These are phyloP conservation scores for Champsocephalus esox DNA, from an alignment of 2,797 vertebrate species.

Conservation along the genomic window DNA sequence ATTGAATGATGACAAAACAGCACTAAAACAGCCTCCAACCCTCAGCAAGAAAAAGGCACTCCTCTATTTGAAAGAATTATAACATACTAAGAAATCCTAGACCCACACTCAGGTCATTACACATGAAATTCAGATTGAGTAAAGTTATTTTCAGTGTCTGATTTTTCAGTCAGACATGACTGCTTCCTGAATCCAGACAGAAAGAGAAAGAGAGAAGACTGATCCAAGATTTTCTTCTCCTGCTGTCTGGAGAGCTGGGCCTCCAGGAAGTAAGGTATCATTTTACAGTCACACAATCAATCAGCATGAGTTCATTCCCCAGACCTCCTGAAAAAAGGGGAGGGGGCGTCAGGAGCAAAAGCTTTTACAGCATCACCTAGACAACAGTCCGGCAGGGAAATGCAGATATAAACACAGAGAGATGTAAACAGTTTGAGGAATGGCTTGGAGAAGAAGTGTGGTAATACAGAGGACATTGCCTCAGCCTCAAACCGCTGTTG, in stretches of 20 bases:
- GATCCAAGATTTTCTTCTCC: slow-evolving; percentile 72
- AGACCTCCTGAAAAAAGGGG: slow-evolving; percentile 63
- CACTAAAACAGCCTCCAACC: neutral
- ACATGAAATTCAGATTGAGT: slow-evolving; percentile 5
- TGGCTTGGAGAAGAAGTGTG: slow-evolving; percentile 39
- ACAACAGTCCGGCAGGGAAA: slow-evolving; percentile 39
- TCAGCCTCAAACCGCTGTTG: neutral
- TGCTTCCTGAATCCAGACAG: slow-evolving; percentile 37
- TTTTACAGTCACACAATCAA: slow-evolving; percentile 86
- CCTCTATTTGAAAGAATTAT: neutral
- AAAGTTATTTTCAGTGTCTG: neutral
- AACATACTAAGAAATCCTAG: neutral
- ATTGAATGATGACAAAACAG: slow-evolving; percentile 11
- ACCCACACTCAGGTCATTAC: neutral
- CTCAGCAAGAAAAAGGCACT: neutral
- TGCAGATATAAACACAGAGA: slow-evolving; percentile 43
- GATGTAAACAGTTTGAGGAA: slow-evolving; percentile 59
- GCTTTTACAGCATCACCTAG: slow-evolving; percentile 60
- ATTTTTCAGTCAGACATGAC: slow-evolving; percentile 5
- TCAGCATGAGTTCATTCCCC: slow-evolving; percentile 85
- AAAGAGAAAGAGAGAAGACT: slow-evolving; percentile 53
- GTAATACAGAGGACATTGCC: slow-evolving; percentile 26
- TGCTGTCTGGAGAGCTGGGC: slow-evolving; percentile 74
- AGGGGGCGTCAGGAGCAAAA: slow-evolving; percentile 35
- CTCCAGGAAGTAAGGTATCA: slow-evolving; percentile 84